These are phyloP conservation scores for Formica aserva DNA, from an alignment of 2,888 invertebrate species.

Conservation along the genomic window DNA sequence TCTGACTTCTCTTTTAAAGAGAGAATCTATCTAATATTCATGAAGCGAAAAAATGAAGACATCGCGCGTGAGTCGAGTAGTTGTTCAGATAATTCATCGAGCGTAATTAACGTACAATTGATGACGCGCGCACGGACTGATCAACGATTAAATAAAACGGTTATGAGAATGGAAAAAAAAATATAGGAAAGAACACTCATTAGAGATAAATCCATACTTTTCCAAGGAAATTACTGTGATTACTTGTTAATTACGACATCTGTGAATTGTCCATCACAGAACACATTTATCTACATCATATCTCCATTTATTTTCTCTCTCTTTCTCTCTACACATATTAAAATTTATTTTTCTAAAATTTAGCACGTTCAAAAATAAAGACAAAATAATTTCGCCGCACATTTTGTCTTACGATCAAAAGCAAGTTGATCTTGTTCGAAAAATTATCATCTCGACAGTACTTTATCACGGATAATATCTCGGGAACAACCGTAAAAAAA, in stretches of 20 bases:
- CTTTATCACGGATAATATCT: neutral
- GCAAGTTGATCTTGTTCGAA: too few relatives aligned
- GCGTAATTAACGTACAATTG: slow-evolving; percentile 33
- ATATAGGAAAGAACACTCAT: slow-evolving; percentile 1
- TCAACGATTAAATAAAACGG: slow-evolving; percentile 38
- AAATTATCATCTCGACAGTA: neutral
- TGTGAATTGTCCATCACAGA: slow-evolving; percentile 26
- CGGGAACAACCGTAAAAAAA: too few relatives aligned
- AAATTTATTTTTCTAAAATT: slow-evolving; percentile 1
- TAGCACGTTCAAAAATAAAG: neutral
- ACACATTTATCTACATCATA: neutral
- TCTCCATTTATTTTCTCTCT: neutral
- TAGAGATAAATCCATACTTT: slow-evolving; percentile 39
- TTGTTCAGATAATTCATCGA: neutral
- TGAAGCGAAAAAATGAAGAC: neutral
- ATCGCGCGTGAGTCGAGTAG: slow-evolving; percentile 7
- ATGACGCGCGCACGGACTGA: neutral
- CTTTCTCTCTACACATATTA: too few relatives aligned
- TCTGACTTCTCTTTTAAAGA: neutral
- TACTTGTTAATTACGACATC: slow-evolving; percentile 15
- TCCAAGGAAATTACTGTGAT: slow-evolving; percentile 23
- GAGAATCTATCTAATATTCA: neutral
- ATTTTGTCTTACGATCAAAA: too few relatives aligned
- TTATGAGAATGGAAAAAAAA: slow-evolving; percentile 4
- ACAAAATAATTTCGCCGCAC: neutral